Evolutionary conservation across 2,797 vertebrate species (phyloP).

Genomic region (Cyclura pinguis): DNA sequence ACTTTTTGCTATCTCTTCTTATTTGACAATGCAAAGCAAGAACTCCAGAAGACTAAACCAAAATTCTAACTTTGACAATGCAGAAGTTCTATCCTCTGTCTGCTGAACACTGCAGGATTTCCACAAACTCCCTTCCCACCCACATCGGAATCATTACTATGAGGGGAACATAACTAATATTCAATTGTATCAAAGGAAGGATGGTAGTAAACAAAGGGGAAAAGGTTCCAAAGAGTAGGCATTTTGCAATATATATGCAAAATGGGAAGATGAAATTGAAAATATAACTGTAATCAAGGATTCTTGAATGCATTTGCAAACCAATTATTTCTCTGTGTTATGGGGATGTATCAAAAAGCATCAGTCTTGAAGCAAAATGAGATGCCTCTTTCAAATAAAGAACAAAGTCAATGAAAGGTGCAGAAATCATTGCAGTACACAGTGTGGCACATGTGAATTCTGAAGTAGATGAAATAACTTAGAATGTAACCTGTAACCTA

Average conservation of each 20-base stretch:
- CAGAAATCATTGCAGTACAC: conserved; percentile 20
- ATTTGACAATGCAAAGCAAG: background rate
- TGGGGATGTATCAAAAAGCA: conserved; percentile 5
- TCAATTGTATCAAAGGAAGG: conserved; percentile 33
- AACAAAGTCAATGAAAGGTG: conserved; percentile 31
- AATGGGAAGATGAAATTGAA: conserved; percentile 40
- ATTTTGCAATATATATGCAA: conserved; percentile 45
- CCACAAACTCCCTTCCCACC: no score
- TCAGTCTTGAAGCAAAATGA: conserved; percentile 21
- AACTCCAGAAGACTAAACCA: background rate
- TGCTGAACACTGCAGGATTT: background rate
- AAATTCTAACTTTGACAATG: background rate
- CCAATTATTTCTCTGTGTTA: conserved; percentile 21
- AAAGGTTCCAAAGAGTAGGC: conserved; percentile 25
- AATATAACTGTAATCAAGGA: conserved; percentile 49
- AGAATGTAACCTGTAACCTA: background rate
- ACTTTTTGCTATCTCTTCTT: background rate
- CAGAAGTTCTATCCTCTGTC: background rate
- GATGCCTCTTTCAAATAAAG: conserved; percentile 41
- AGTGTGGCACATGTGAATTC: conserved; percentile 7
- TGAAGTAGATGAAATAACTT: conserved; percentile 8
- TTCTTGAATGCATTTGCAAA: conserved; percentile 38
- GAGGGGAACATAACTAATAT: conserved; percentile 22
- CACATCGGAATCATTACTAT: conserved; percentile 3
- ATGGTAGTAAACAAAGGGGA: conserved; percentile 29